Base-by-base conservation (phyloP, 2,888 invertebrate species). In the Dasysyrphus albostriatus region DNA sequence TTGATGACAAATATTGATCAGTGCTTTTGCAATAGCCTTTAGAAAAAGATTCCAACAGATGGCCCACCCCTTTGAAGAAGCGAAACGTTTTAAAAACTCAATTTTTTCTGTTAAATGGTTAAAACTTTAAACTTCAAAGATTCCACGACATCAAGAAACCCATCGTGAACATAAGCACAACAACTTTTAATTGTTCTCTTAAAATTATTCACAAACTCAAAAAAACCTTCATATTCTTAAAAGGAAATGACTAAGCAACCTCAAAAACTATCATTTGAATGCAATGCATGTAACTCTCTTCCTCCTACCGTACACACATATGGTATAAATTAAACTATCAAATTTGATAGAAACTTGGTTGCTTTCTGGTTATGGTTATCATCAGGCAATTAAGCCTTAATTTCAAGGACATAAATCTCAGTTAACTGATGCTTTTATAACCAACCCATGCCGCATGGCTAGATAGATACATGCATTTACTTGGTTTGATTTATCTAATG, bases 371-470 rank as follows among this genome's bases (percentile, higher is more conserved):
- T 54, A 24, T 24, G 16, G 65, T 76, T 84, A 73, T 75, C 83
- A 74, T 37, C 14, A 42, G 58, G 5, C 79, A 79, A 70, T 70
- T 75, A 74, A 51, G 73, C 44, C 51, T 29, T 80, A 76, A 84
- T 76, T 84, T 76, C 59, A 65, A 70, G 65, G 47, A 14, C 65
- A 72, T 80, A 80, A 84, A 76, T 84, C 72, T 56, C 14, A n/a
- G 32, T 54, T 65, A 65, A 65, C 29, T 47, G 12, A 54, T 42
- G 19, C 67, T 69, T 44, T 61, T 58, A 34, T 42, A 72, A 65
- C 70, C 65, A 58, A 42, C 24, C 37, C 54, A 47, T 47, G 29
- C 24, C 24, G 3, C 3, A 24, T 24, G n/a, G 19, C 59, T 61
- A 32, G 6, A 32, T 32, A 32, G 32, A 24, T 24, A 24, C 24